Base-by-base conservation (phyloP, 1,140 invertebrate genomes). In the Helicoverpa zea region DNA sequence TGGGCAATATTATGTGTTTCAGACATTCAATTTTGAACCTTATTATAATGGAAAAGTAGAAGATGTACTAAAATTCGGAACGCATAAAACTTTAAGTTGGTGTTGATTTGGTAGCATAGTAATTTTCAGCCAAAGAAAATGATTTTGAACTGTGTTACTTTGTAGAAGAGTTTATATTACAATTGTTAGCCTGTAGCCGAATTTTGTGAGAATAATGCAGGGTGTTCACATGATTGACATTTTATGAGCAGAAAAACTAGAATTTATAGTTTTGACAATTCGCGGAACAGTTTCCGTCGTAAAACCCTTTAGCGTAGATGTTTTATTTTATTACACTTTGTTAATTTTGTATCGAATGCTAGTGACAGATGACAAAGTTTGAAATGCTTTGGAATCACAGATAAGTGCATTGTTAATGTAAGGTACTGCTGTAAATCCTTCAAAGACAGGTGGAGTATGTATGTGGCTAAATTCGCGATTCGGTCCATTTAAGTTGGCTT, bases 231-330 rank as follows among this genome's bases (percentile, higher is more conserved):
- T 88, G 91, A 92, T 91, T 92, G 91, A 91, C 88, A 66, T 90
- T 92, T 91, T 90, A 91, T 84, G 88, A 83, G 73, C 70, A 13
- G 79, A 83, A 86, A 89, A 90, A 84, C 85, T 86, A 54, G 66
- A 90, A 92, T 91, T 92, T 93, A 92, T 93, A 85, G 83, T 79
- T 81, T 74, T 83, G 68, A 85, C 83, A 89, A 91, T 92, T 93
- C 91, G 88, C 90, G 79, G 91, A 92, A 92, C 84, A 84, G 84
- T 88, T 87, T 87, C 81, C 80, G 79, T 83, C 79, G 63, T 81
- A 78, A 82, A 87, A 83, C 82, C 84, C 83, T 84, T 87, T 87
- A 52, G 63, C 52, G 76, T 83, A 80, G 63, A 68, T 76, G 70
- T 85, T 87, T 87, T 85, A 85, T 80, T 73, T 87, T 85, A 85